Conservation (phyloP, 2,888 invertebrate species). For the Molanna angustata region DNA sequence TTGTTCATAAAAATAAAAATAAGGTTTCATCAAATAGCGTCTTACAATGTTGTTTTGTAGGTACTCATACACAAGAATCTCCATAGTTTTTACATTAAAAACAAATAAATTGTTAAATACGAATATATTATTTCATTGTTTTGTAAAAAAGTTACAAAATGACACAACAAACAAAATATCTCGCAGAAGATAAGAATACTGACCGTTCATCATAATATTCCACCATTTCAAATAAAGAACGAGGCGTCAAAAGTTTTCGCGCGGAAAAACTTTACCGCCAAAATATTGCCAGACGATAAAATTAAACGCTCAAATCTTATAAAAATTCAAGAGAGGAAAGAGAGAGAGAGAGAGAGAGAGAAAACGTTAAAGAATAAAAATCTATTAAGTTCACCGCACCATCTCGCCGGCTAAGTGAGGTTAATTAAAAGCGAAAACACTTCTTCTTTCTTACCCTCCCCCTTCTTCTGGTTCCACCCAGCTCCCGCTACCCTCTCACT, state of each 20-base stretch:
- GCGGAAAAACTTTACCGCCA: conserved; percentile 18
- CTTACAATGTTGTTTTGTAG: too few relatives aligned
- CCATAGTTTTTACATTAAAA: too few relatives aligned
- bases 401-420: conserved; percentile 32
- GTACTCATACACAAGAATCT: too few relatives aligned
- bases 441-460: conserved; percentile 32
- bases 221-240: not conserved
- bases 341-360: conserved; percentile 8
- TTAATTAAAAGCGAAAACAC: conserved; percentile 34
- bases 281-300: conserved; percentile 22
- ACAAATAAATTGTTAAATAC: too few relatives aligned
- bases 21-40: too few relatives aligned
- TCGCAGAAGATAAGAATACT: not conserved
- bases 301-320: conserved; percentile 31
- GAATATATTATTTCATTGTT: too few relatives aligned
- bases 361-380: conserved; percentile 33
- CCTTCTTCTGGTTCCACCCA: too few relatives aligned
- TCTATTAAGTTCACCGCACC: conserved; percentile 33
- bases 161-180: too few relatives aligned
- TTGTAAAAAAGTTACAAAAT: too few relatives aligned
- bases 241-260: conserved; percentile 19
- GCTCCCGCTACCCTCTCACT: not conserved
- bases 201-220: too few relatives aligned
- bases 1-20: too few relatives aligned
- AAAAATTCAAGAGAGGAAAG: conserved; percentile 21